Conservation (phyloP, 2,888 invertebrate genomes). For the Lasioglossum malachurum region DNA sequence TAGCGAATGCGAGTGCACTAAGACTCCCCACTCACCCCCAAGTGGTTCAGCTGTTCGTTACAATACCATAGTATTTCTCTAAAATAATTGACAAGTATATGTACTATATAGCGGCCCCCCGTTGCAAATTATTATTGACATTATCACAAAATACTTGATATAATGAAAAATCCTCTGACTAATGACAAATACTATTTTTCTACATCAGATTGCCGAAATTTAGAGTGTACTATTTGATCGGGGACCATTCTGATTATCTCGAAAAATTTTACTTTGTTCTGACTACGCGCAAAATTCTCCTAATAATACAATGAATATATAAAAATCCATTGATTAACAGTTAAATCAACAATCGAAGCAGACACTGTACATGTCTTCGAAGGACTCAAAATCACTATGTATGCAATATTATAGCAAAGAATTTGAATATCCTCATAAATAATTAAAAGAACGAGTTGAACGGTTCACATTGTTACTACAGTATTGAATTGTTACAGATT, state of each 20-base stretch:
- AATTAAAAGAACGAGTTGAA: not conserved
- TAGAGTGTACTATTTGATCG: slow-evolving; percentile 25
- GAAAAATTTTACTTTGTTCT: not conserved
- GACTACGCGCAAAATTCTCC: not conserved
- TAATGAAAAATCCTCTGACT: not conserved
- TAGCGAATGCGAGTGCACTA: slow-evolving; percentile 1
- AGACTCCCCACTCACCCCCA: slow-evolving; percentile 4
- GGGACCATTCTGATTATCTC: slow-evolving; percentile 45
- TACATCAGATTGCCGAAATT: slow-evolving; percentile 21
- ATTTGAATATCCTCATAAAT: not conserved
- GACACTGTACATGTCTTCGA: not conserved
- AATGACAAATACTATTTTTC: slow-evolving; percentile 43
- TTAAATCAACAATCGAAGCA: not conserved
- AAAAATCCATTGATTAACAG: not conserved
- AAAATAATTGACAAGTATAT: not conserved
- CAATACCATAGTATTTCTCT: not conserved
- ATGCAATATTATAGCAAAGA: not conserved
- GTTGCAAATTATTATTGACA: not conserved
- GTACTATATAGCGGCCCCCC: not conserved
- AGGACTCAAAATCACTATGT: not conserved
- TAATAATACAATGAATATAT: not conserved
- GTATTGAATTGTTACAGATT: not conserved
- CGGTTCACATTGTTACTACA: not conserved
- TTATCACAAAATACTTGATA: not conserved
- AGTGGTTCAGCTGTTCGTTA: not conserved